phyloP scores from a whole-genome alignment of 1,140 invertebrate species.

The Penaeus indicus region DNA sequence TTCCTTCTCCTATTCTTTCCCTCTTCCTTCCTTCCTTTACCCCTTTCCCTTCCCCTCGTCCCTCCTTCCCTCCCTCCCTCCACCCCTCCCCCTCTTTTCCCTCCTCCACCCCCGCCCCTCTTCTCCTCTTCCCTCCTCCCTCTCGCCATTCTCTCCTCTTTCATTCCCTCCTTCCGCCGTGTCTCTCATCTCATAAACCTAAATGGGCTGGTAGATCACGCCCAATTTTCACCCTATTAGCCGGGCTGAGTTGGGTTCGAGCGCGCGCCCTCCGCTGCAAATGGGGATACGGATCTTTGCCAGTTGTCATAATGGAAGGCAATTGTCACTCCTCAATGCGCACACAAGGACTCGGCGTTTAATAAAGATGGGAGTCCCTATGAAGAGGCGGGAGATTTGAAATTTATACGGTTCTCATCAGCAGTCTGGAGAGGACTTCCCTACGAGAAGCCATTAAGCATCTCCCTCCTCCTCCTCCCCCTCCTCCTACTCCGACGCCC shows the following conservation, averaged over 20 bases:
- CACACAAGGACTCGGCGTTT: background rate
- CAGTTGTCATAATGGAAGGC: too few species aligned
- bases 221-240: conserved; percentile 36
- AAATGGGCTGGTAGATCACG: background rate
- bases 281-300: too few species aligned
- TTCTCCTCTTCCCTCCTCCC: background rate
- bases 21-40: background rate
- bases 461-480: background rate
- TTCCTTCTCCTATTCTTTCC: background rate
- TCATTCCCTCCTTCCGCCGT: background rate
- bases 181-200: background rate
- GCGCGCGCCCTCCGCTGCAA: background rate
- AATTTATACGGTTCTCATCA: conserved; percentile 34
- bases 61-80: too few species aligned
- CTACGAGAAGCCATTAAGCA: too few species aligned
- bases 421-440: background rate
- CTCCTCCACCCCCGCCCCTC: too few species aligned
- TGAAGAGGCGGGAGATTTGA: conserved; percentile 33
- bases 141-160: background rate
- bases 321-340: too few species aligned
- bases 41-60: too few species aligned
- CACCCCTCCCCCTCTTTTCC: background rate
- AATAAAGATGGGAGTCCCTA: conserved; percentile 12
- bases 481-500: background rate
- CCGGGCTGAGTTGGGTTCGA: background rate